Evolutionary conservation across 2,113 vertebrate species (phyloP), one percentile per base, ranked within the genome.

Genomic region (Ondatra zibethicus): DNA sequence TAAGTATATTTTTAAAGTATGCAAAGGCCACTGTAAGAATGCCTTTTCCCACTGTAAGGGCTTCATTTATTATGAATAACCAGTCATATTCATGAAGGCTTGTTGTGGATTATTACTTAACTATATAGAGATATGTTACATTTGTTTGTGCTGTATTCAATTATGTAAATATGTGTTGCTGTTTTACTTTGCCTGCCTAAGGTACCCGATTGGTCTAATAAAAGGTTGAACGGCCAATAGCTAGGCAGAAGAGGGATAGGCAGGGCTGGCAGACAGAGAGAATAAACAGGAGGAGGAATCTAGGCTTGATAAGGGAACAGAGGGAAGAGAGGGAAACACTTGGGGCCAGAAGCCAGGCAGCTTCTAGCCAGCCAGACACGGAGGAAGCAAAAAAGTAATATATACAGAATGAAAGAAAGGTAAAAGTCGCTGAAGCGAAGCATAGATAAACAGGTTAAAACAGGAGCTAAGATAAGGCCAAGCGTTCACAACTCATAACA

Each of bases 61-160:
- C 39, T 94, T 73, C 61, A 19, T 31, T 95, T 92, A 42, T 90
- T 88, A 45, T 91, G 89, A 95, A 73, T 89, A 85, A 95, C 52
- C 19, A 55, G 75, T 88, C 87, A 92, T 82, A 93, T 29, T 61
- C 31, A 52, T 80, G n/a, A 73, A 73, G 70, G 70, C 36, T 73
- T 73, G 68, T 72, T n/a, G 36, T 72, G 68, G 36, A 72, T 17
- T 72, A 21, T 72, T 70, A 70, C 16, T 72, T 72, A 68, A 68
- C 31, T 73, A 23, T 73, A 3, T 10, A 73, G n/a, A 73, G 19
- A 73, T 73, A 19, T 73, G n/a, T 39, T 73, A 39, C 19, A 73
- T 23, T 73, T 21, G 33, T n/a, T 31, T 68, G 66, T 68, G 66
- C 29, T 33, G 31, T 33, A 16, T 68, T 16, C 33, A 68, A 68